Evolutionary conservation across 2,888 invertebrate species (phyloP), one percentile per base, ranked within the genome.

Genomic region (Tortrix viridana): DNA sequence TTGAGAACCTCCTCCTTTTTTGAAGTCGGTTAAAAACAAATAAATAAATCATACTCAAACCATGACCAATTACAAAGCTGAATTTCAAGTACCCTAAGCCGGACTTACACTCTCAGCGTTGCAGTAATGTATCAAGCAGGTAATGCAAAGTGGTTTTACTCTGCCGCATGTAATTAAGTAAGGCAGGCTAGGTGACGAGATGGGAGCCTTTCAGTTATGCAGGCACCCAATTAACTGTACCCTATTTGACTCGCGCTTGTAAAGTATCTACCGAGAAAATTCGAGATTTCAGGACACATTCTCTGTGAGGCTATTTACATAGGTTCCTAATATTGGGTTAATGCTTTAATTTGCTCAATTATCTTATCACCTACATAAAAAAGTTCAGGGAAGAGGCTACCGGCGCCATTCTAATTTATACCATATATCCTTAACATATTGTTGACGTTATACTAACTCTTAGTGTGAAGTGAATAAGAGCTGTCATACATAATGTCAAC

Each of bases 71-170:
- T 4, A 22, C n/a, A 23, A 48, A 14, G 3, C 19, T 55, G 44
- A 55, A 55, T 46, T 20, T 20, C n/a, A 32, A 19, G 53, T 18
- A 43, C 44, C 32, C n/a, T 26, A 20, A 19, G 18, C 32, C 20
- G 3, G 55, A 44, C 32, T 32, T 55, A 46, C 44, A 20, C 44
- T 43, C n/a, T 43, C 26, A 26, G 56, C 47, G 48, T 23, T 23
- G 43, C 32, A 19, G 26, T 46, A 38, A 43, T 44, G 37, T 61
- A 44, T 46, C 49, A 38, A 48, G 58, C 44, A 54, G 54, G 50
- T 58, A 62, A 54, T 65, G 48, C 37, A 37, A 54, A 65, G 58
- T 62, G 57, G 44, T 49, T 58, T n/a, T 48, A 60, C 53, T 43
- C 38, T 41, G 53, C 48, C 47, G 53, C 48, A 54, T 54, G 60